Evolutionary conservation across 2,113 vertebrate species (phyloP).

Genomic region (Ascaphus truei): DNA sequence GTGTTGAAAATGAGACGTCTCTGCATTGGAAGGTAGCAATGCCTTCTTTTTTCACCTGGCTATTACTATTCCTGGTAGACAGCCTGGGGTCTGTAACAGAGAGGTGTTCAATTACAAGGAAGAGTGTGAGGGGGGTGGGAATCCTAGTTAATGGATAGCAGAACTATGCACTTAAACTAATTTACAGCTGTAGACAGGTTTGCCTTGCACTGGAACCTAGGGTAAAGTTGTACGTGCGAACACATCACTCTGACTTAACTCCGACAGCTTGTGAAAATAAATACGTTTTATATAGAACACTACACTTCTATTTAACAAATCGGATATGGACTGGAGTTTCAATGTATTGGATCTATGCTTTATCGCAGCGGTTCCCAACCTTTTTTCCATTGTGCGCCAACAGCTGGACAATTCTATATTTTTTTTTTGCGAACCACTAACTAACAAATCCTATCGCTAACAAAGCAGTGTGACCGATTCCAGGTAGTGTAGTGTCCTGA

Average conservation of each 20-base stretch:
- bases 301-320: not conserved
- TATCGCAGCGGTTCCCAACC: no score
- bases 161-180: constrained; percentile 37
- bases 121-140: not conserved
- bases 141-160: constrained; percentile 32
- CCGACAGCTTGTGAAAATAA: constrained; percentile 23
- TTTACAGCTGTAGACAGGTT: constrained; percentile 37
- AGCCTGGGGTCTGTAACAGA: constrained; percentile 34
- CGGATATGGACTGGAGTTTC: no score
- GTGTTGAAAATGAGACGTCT: not conserved
- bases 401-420: no score
- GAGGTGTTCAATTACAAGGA: constrained; percentile 36
- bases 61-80: constrained; percentile 34
- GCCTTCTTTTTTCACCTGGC: constrained; percentile 29
- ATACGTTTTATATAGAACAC: constrained; percentile 8
- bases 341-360: no score
- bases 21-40: constrained; percentile 10
- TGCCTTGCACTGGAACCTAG: constrained; percentile 27
- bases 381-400: no score
- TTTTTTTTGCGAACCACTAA: no score
- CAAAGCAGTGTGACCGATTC: no score
- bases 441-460: no score
- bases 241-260: constrained; percentile 25
- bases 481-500: no score
- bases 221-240: constrained; percentile 32